Base-by-base conservation (phyloP, 2,113 vertebrate species). In the Micronisus gabar region DNA sequence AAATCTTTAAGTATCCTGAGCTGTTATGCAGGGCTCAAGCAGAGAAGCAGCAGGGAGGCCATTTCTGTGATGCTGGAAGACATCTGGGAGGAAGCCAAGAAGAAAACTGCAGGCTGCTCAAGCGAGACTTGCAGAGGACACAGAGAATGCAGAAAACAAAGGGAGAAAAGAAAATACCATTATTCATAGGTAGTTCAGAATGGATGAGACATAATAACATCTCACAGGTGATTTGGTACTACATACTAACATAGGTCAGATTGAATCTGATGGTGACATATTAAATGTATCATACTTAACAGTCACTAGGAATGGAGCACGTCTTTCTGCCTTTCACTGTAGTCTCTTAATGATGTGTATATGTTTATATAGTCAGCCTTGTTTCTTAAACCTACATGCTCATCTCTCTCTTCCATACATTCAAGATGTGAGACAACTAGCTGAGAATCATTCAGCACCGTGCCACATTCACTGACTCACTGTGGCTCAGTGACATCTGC, bases 341-440 rank as follows among this genome's bases (percentile, higher is more conserved):
- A 17, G 27, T 53, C 5, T 52, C 29, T 52, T 65, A 58, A 72
- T 48, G 66, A 32, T 52, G 20, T 63, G 7, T 19, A 25, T 75
- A 23, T 32, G 11, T 88, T 74, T 59, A 61, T 38, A n/a, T 13
- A 50, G 48, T 32, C 19, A 75, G 27, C 11, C 38, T 90, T 81
- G 13, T 66, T 79, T 73, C 81, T 82, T 72, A 79, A 91, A 81
- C 7, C 13, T 52, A 9, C 12, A 3, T 5, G 40, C 19, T 72
- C 8, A 12, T 48, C 15, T 47, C 21, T 36, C 16, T 56, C 11
- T 45, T 81, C 27, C 4, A 1, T n/a, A 4, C 2, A 0, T 68
- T 63, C 9, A 36, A 74, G 43, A 53, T 10, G 26, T 21, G 53
- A 88, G 15, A 66, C 20, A 80, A 66, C 20, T 65, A 56, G 13